Evolutionary conservation across 2,113 vertebrate genomes (phyloP), one percentile per base, ranked within the genome.

Genomic region (Odontophorus gujanensis): DNA sequence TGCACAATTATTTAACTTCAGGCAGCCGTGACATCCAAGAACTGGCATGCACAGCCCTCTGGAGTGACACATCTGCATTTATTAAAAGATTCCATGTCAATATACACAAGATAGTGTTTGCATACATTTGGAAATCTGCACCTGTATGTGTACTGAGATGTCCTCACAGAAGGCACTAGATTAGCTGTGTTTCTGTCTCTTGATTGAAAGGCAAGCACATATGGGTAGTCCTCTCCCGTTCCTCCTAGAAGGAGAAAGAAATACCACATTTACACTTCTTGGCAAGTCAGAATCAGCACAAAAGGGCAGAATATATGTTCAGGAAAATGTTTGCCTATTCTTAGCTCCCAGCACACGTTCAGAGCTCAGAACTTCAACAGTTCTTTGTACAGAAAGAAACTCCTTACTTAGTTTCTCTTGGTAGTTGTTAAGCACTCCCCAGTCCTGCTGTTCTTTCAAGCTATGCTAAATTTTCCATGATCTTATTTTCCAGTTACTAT

Each of bases 221-320:
- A 50, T 61, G 45, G 48, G 12, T 21, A 86, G 34, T 89, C 18
- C 13, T 86, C 75, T 90, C 71, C 57, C 77, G 43, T 66, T 85
- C n/a, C 88, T 94, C 58, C 69, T 51, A 88, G 79, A 81, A 87
- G 22, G 25, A 89, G 45, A 72, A 91, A 71, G 21, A 95, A 93
- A 58, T 78, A 68, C 13, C 13, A 36, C 76, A 79, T 53, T 89
- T 84, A 61, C 30, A 25, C 75, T 86, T 85, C 51, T 36, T 90
- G 76, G 82, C 82, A 90, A 11, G 61, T 81, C 20, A 75, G 84
- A 84, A 78, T 75, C 53, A 36, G 34, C 47, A 92, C 77, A 86
- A 92, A 67, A 12, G 38, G 81, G 40, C 28, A 83, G 71, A 65
- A 55, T 80, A 34, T 1, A 34, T 45, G 55, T 78, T 66, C 45